Evolutionary conservation across 2,113 vertebrate species (phyloP), one percentile per base, ranked within the genome.

Genomic region (Brachypodius melanocephalos): DNA sequence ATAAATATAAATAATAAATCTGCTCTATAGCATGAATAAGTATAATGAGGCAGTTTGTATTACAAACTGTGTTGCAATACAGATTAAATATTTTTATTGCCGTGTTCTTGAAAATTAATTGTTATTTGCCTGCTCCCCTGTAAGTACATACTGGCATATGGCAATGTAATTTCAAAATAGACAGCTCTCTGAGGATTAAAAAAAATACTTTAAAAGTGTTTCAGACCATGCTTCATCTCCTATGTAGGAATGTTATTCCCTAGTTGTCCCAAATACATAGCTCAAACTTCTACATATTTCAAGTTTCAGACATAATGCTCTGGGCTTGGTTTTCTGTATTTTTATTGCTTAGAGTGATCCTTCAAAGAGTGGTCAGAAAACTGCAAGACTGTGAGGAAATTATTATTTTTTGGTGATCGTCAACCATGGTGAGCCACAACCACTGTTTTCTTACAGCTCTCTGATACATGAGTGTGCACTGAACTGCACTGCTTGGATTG

Each of bases 381-480:
- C 57, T 55, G 17, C 22, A 76, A 17, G 49, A 17, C 74, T 49
- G 52, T 42, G 31, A 85, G 43, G 17, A 49, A 38, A 26, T 71
- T 5, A 6, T 10, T 79, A n/a, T 3, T 3, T 75, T 43, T 28
- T 76, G 32, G 43, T 58, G 32, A 24, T 26, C 36, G 57, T 10
- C 0, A 5, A 3, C 40, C 2, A 0, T 18, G 21, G 22, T 48
- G n/a, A 88, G 31, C 49, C 43, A 31, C 31, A 36, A 9, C 20
- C 43, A 6, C 43, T 36, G 62, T 61, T 82, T 73, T 31, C 34
- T 48, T 43, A 28, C 20, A 31, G n/a, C 8, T 38, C 19, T 48
- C 40, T 65, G 45, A 36, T 18, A 9, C 0, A 0, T 6, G 22
- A 61, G 31, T 5, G 22, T 51, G 51, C 0, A 0, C 54, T 66